Conservation (phyloP, 2,797 vertebrate genomes). For the Sarcoramphus papa region DNA sequence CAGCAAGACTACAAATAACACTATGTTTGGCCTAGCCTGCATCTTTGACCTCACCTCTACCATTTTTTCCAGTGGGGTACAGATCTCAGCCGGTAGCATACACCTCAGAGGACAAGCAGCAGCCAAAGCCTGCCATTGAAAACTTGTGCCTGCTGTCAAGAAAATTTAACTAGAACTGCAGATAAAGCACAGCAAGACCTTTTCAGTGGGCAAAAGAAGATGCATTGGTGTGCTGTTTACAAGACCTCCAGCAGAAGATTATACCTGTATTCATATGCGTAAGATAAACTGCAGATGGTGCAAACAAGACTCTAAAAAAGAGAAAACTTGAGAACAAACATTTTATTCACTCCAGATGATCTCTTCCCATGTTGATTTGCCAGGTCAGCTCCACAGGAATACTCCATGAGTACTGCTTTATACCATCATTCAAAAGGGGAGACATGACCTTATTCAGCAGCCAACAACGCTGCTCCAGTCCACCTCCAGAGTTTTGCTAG, state of each 20-base stretch:
- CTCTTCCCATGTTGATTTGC: background rate
- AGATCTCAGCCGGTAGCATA: background rate
- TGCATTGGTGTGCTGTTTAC: background rate
- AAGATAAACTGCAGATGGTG: background rate
- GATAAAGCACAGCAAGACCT: background rate
- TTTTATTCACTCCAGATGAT: background rate
- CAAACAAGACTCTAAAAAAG: background rate
- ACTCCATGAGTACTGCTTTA: background rate
- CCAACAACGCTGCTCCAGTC: background rate
- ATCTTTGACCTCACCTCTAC: background rate
- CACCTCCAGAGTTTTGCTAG: background rate
- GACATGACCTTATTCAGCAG: background rate
- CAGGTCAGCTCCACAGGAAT: background rate
- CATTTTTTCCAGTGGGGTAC: background rate
- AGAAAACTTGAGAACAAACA: background rate
- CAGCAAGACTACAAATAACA: background rate
- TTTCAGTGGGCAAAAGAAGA: background rate
- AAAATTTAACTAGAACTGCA: background rate
- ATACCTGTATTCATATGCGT: background rate
- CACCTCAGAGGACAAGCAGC: background rate
- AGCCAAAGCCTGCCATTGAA: background rate
- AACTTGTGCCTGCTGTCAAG: background rate
- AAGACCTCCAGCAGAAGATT: background rate
- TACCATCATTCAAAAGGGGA: background rate
- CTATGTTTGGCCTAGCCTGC: background rate